Evolutionary conservation across 2,888 invertebrate species (phyloP), one percentile per base, ranked within the genome.

Genomic region (Lithophane leautieri): DNA sequence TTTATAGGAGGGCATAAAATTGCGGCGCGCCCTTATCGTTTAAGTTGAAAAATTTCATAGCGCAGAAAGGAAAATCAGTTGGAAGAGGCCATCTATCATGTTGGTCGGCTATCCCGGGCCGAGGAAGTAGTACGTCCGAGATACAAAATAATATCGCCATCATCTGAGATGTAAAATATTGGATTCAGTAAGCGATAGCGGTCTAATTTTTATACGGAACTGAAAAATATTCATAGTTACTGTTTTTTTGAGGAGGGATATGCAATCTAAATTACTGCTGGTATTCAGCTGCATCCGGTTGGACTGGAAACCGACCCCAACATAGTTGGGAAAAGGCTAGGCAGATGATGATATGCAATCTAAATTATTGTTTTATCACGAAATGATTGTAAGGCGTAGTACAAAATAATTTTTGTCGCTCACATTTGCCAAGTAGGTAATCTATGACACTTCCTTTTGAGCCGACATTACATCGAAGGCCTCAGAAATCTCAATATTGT

Each of bases 11-110:
- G 89, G 90, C 86, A 90, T 90, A 90, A 90, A 93, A 92, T 92
- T 87, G 88, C 84, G 88, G 89, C 90, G 91, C 89, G 88, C 91
- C 92, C 94, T 94, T 93, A 94, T 93, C 94, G 93, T 93, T 94
- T 91, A 92, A 93, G 91, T 94, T 94, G 94, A 95, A 95, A 94
- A 94, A 94, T 94, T 93, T 93, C 91, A 91, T 93, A 88, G 90
- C 90, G 89, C 89, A 92, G 90, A 92, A 92, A 93, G 91, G 92
- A 90, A 92, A 93, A 94, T 94, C 93, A 92, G 92, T 90, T 91
- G 91, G 88, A 91, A 89, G 91, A 90, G 90, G 84, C 91, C 90
- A 95, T 95, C 93, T 93, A 94, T 95, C 95, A 95, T 92, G 88
- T 86, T 83, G 90, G 86, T 87, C 88, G 89, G 89, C 89, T 90